phyloP scores from a whole-genome alignment of 2,797 vertebrate species.

The Vespertilio murinus region DNA sequence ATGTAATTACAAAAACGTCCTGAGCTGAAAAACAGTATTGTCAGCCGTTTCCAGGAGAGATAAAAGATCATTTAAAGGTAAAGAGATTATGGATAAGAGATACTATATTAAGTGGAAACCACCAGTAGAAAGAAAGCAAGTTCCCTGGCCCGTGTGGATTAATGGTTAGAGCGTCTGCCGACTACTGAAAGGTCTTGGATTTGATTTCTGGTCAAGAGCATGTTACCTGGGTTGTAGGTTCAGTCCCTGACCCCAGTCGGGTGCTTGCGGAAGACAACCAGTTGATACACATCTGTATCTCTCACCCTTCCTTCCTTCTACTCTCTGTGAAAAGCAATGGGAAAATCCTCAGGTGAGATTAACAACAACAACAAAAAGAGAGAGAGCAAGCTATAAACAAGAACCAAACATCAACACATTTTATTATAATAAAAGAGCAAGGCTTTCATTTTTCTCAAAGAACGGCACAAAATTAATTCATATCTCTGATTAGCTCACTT shows the following conservation, averaged over 20 bases:
- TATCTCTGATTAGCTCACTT: slow-evolving; percentile 73
- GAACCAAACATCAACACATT: slow-evolving; percentile 75
- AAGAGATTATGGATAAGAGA: slow-evolving; percentile 75
- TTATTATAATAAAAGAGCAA: slow-evolving; percentile 51
- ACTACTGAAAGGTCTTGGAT: too few relatives aligned
- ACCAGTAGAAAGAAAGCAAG: slow-evolving; percentile 46
- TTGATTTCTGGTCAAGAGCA: too few relatives aligned
- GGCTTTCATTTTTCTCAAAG: slow-evolving; percentile 69
- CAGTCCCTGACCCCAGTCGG: too few relatives aligned
- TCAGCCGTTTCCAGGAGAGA: slow-evolving; percentile 79
- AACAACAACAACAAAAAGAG: too few relatives aligned
- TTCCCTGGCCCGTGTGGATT: background rate
- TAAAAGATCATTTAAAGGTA: slow-evolving; percentile 81
- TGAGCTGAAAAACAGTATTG: slow-evolving; percentile 77
- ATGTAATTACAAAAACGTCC: slow-evolving; percentile 82
- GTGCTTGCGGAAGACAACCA: too few relatives aligned
- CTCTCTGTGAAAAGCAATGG: too few relatives aligned
- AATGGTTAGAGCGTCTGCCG: too few relatives aligned
- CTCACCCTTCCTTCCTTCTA: too few relatives aligned
- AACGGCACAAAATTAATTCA: slow-evolving; percentile 74
- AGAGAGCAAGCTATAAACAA: slow-evolving; percentile 69
- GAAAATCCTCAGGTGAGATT: too few relatives aligned
- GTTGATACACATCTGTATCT: too few relatives aligned
- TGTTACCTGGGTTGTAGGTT: too few relatives aligned
- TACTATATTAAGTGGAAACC: slow-evolving; percentile 47